These are phyloP conservation scores for Xiphophorus hellerii DNA, from an alignment of 2,113 vertebrate genomes.

Conservation along the genomic window DNA sequence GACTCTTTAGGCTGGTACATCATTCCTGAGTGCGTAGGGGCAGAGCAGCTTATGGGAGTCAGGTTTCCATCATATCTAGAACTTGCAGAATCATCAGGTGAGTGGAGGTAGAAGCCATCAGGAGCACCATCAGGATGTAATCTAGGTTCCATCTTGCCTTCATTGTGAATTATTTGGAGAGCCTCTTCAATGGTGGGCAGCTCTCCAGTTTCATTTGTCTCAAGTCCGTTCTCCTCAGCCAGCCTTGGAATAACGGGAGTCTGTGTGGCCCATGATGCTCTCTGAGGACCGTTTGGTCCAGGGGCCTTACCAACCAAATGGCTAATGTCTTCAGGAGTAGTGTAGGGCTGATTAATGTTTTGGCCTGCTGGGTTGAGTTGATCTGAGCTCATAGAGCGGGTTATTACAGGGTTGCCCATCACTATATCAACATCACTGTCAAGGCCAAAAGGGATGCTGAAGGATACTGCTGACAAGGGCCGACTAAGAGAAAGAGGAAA, in stretches of 20 bases:
- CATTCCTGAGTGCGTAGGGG: slow-evolving; percentile 77
- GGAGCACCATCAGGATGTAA: slow-evolving; percentile 90
- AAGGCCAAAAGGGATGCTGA: slow-evolving; percentile 94
- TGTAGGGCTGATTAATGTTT: slow-evolving; percentile 61
- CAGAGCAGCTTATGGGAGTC: slow-evolving; percentile 71
- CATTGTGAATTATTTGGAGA: slow-evolving; percentile 91
- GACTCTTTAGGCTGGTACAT: slow-evolving; percentile 65
- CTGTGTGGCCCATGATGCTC: slow-evolving; percentile 77
- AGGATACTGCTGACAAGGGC: slow-evolving; percentile 89
- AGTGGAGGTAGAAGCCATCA: slow-evolving; percentile 91
- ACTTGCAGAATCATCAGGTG: slow-evolving; percentile 79
- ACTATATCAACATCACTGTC: slow-evolving; percentile 94
- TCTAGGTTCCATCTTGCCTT: slow-evolving; percentile 86
- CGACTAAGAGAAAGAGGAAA: slow-evolving; percentile 69
- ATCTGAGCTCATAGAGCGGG: slow-evolving; percentile 89
- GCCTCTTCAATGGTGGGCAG: slow-evolving; percentile 93
- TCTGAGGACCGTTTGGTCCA: slow-evolving; percentile 73
- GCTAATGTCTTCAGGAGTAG: slow-evolving; percentile 77
- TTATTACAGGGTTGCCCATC: slow-evolving; percentile 90
- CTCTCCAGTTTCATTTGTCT: slow-evolving; percentile 74
- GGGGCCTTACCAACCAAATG: slow-evolving; percentile 63
- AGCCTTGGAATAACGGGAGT: slow-evolving; percentile 57
- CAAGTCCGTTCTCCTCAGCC: slow-evolving; percentile 77
- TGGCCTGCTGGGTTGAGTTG: slow-evolving; percentile 80
- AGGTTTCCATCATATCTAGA: slow-evolving; percentile 58